Evolutionary conservation across 2,888 invertebrate species (phyloP), one percentile per base, ranked within the genome.

Genomic region (Hydrotaea diabolus): DNA sequence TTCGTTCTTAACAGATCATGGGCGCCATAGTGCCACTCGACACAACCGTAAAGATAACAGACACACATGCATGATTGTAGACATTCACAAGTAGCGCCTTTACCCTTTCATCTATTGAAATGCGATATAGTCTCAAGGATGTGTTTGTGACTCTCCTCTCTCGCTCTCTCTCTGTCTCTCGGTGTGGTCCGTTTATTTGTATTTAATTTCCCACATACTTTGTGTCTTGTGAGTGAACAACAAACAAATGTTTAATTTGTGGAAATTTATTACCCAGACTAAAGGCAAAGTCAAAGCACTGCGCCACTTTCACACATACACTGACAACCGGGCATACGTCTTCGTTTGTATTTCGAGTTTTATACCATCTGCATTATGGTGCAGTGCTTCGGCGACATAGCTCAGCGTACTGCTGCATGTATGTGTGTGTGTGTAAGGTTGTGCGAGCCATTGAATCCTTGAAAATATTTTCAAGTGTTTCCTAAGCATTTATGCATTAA

Each of bases 251-350:
- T 23, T 69, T 69, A 39, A 69, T 66, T 66, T 66, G 11, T 43
- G 66, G 46, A 69, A 69, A 69, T 69, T 43, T 69, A 69, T 69
- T 46, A 23, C 69, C 39, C 23, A 39, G 43, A 69, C 5, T n/a
- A n/a, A n/a, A n/a, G n/a, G n/a, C 39, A 36, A 66, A 66, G 2
- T 5, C 8, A 66, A 21, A 43, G 3, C 43, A 19, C 1, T 49
- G 49, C 39, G 21, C 39, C 21, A 7, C 17, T 66, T 31, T 4
- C 1, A 0, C 43, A 21, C 43, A 66, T 15, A 39, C 19, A 43
- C 11, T n/a, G 39, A 19, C 9, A 39, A 43, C 31, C n/a, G n/a
- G n/a, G n/a, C n/a, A n/a, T n/a, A n/a, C n/a, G n/a, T n/a, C n/a
- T 43, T 21, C 19, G 13, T 3, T 1, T 39, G 39, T 39, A 7